These are phyloP conservation scores for Nasalis larvatus DNA, from an alignment of 2,113 vertebrate species.

Conservation along the genomic window DNA sequence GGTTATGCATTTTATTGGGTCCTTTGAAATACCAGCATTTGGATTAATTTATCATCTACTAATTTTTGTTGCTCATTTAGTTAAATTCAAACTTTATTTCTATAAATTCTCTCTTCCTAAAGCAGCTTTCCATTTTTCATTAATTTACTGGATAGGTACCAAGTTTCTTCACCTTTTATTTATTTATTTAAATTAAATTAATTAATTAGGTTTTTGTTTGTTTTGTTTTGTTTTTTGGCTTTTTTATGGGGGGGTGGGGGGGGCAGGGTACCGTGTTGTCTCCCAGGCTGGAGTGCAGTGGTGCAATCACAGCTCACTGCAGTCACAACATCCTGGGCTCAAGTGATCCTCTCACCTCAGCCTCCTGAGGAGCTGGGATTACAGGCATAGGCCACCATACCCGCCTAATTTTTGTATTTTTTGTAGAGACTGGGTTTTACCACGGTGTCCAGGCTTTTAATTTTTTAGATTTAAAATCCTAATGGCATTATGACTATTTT, in stretches of 20 bases:
- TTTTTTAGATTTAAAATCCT: background rate
- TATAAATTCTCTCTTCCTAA: background rate
- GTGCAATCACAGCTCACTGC: too few species aligned
- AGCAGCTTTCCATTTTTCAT: background rate
- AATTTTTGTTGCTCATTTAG: conserved; percentile 21
- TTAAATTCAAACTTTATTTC: background rate
- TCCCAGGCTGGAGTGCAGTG: too few species aligned
- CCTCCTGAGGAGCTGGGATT: too few species aligned
- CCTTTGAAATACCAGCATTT: conserved; percentile 27
- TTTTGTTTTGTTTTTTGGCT: background rate
- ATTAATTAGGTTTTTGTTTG: background rate
- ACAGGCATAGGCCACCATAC: too few species aligned
- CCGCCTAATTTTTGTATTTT: too few species aligned
- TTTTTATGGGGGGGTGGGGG: too few species aligned
- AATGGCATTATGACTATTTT: background rate
- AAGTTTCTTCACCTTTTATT: background rate
- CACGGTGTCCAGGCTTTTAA: too few species aligned
- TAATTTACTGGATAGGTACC: background rate
- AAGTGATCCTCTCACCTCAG: too few species aligned
- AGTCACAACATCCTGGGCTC: too few species aligned
- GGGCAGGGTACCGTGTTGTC: too few species aligned
- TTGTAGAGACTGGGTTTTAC: too few species aligned
- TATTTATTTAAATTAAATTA: background rate
- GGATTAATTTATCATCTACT: background rate
- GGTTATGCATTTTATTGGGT: background rate